phyloP scores from a whole-genome alignment of 37 sponge, comb jelly and placozoan genomes.

The Ephydatia muelleri region DNA sequence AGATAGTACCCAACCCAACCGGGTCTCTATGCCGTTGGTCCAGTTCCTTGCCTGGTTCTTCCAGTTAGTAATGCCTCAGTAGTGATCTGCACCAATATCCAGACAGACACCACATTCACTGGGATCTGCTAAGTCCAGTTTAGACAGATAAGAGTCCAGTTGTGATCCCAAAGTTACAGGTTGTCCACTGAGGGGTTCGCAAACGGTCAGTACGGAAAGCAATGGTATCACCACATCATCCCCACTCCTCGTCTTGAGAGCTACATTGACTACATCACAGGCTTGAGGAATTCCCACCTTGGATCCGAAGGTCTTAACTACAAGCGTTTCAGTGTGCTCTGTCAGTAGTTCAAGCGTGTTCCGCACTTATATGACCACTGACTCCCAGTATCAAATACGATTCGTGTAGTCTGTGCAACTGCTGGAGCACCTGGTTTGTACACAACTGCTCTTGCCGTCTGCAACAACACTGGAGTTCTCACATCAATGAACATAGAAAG shows the following conservation, averaged over 20 bases:
- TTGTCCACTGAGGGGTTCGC: conserved; percentile 46
- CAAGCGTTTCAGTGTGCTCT: not conserved
- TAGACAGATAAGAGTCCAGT: conserved; percentile 5
- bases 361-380: conserved; percentile 12
- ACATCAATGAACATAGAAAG: not conserved
- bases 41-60: conserved; percentile 1
- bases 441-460: conserved; percentile 19
- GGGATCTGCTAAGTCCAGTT: conserved; percentile 45
- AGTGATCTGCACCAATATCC: conserved; percentile 33
- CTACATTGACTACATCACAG: conserved; percentile 18
- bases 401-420: conserved; percentile 6
- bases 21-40: conserved; percentile 48
- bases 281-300: not conserved
- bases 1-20: conserved; percentile 55
- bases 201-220: conserved; percentile 35
- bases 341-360: not conserved
- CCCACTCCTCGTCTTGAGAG: conserved; percentile 1
- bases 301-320: conserved; percentile 22
- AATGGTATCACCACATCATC: not conserved
- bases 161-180: conserved; percentile 10
- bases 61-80: conserved; percentile 42
- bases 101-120: not conserved
- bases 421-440: conserved; percentile 17
- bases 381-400: conserved; percentile 11
- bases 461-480: conserved; percentile 8